Percentiles rank a stretch among this genome's conserved stretches.
Conservation (phyloP, 1,140 invertebrate species). For the Camponotus pennsylvanicus region DNA sequence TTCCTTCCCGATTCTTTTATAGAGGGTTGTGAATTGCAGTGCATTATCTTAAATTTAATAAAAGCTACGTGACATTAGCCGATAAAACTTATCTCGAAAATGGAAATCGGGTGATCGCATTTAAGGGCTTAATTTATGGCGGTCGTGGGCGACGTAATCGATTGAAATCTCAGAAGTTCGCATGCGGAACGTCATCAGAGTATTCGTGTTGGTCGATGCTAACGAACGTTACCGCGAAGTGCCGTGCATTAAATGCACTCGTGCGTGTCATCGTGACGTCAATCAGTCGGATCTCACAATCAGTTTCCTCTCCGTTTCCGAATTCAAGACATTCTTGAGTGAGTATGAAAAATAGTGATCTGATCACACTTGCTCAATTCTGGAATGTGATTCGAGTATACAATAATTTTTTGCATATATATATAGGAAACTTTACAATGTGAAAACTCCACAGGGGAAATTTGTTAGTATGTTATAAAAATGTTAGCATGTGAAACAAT, state of each 20-base stretch:
- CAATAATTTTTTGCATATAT: background rate
- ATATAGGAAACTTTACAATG: background rate
- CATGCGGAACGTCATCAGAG: constrained; percentile 62
- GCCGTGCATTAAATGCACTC: constrained; percentile 57
- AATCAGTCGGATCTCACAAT: background rate
- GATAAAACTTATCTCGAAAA: constrained; percentile 36
- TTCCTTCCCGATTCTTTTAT: background rate
- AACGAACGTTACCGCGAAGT: constrained; percentile 68
- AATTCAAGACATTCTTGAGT: constrained; percentile 9
- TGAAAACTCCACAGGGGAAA: background rate
- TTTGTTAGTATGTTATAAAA: background rate
- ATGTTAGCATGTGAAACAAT: background rate
- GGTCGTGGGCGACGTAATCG: constrained; percentile 46
- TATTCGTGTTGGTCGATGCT: constrained; percentile 52
- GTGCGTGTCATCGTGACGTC: constrained; percentile 53
- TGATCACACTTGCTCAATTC: background rate
- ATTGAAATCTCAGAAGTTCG: constrained; percentile 60
- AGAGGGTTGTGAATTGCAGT: background rate
- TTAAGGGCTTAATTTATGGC: constrained; percentile 61
- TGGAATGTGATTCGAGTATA: constrained; percentile 2
- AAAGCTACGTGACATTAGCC: constrained; percentile 34
- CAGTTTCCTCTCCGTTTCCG: constrained; percentile 34
- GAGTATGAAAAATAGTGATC: constrained; percentile 33
- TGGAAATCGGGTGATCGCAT: constrained; percentile 39
- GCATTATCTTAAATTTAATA: constrained; percentile 45